These are phyloP conservation scores for Octonoba sinensis DNA, from an alignment of 2,888 invertebrate species.

Conservation along the genomic window DNA sequence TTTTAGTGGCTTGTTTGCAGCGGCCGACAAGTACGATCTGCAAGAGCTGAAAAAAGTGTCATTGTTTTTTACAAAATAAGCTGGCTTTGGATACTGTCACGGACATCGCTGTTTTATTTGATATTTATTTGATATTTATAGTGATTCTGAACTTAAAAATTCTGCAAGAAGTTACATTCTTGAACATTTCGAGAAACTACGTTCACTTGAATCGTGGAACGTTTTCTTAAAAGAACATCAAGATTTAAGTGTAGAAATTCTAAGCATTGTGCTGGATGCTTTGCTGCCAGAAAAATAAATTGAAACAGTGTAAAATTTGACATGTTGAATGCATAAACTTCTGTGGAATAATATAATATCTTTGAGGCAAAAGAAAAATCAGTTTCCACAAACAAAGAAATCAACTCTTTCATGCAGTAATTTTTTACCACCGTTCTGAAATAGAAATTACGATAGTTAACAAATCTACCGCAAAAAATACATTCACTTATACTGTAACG, in stretches of 20 bases:
- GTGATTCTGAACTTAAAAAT: background rate
- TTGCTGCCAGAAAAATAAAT: no score
- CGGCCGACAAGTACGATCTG: constrained; percentile 10
- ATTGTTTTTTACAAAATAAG: constrained; percentile 7
- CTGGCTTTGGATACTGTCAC: background rate
- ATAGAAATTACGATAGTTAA: no score
- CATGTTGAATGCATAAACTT: no score
- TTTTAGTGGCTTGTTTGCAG: background rate
- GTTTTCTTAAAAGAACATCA: constrained; percentile 2
- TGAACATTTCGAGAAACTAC: background rate
- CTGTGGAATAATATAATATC: no score
- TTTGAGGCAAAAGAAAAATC: no score
- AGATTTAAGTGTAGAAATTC: background rate
- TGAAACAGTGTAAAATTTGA: no score
- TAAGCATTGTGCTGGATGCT: background rate
- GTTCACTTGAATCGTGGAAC: background rate
- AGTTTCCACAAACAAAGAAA: no score
- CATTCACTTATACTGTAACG: no score
- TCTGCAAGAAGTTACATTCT: background rate
- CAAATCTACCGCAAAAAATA: no score
- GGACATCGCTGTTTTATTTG: background rate
- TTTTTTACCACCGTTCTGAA: no score
- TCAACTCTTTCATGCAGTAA: no score
- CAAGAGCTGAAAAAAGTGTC: constrained; percentile 5
- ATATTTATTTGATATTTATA: no score